Conservation (phyloP, 2,797 vertebrate genomes). For the Agapornis canus region DNA sequence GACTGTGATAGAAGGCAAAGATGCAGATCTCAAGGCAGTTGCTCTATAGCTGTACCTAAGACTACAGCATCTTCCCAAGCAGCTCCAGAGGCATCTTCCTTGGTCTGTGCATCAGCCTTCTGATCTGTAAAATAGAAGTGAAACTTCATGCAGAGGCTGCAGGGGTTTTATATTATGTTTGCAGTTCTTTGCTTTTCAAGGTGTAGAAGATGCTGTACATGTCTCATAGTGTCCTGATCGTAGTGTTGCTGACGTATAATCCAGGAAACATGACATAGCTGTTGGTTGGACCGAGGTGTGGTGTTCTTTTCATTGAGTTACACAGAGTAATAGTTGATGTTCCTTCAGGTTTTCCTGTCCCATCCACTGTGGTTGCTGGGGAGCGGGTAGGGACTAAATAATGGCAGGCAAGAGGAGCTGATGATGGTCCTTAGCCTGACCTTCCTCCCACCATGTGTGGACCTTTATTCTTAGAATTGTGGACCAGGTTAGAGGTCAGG, state of each 20-base stretch:
- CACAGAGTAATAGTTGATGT: background rate
- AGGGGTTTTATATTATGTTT: background rate
- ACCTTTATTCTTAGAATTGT: background rate
- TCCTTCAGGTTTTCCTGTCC: background rate
- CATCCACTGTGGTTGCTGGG: background rate
- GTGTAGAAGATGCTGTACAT: background rate
- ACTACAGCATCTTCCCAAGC: background rate
- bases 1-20: background rate
- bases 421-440: background rate
- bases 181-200: background rate
- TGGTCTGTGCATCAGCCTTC: background rate
- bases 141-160: background rate
- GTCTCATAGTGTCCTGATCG: fast-evolving
- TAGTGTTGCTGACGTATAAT: background rate
- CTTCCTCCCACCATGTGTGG: background rate
- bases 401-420: background rate
- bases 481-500: background rate
- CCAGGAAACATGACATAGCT: background rate
- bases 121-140: background rate
- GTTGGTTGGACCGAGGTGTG: background rate
- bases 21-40: background rate
- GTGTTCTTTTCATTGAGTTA: background rate
- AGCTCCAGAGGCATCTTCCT: background rate
- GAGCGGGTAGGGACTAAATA: background rate
- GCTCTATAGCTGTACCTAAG: background rate